Evolutionary conservation across 2,888 invertebrate genomes (phyloP), one percentile per base, ranked within the genome.

Genomic region (Drosophila borborema): DNA sequence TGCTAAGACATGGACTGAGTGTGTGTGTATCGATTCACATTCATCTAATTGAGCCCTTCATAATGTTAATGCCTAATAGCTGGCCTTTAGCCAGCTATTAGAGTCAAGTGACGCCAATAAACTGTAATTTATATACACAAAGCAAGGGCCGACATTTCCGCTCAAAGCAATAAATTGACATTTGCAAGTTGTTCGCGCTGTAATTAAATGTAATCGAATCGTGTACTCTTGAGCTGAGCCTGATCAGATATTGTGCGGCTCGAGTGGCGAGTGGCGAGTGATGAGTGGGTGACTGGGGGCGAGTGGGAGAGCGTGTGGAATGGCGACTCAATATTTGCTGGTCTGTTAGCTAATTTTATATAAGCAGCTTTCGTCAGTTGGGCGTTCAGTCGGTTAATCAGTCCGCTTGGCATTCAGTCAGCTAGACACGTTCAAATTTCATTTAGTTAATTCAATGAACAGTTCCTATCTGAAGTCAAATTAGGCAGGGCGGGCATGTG

Each of bases 391-490:
- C 64, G 53, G 84, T 82, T 88, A 85, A 82, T 88, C 72, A 74
- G 72, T 64, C 43, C 56, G 62, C 61, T 71, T 66, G 55, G 38
- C 80, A 79, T 69, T 72, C 61, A 53, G 64, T 62, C 73, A 69
- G 69, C 53, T 59, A 65, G 77, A 80, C 85, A 89, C 77, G 89
- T 89, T 85, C 82, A 73, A 89, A 84, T 85, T 89, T 86, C 80
- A 85, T 89, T 85, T 75, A 72, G 74, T 87, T 87, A 89, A 89
- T 86, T 80, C 85, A 74, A 80, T 77, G 72, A 74, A 72, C 74
- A 72, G 63, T 71, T 80, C 28, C 62, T 49, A 40, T 60, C 54
- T 41, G 49, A 53, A 49, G 48, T 63, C 18, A 53, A 34, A 38
- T 54, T 59, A 38, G 28, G 5, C 9, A 3, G 23, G 9, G 36